Conservation (phyloP, 2,797 vertebrate genomes). For the Pseudomugil tenellus region DNA sequence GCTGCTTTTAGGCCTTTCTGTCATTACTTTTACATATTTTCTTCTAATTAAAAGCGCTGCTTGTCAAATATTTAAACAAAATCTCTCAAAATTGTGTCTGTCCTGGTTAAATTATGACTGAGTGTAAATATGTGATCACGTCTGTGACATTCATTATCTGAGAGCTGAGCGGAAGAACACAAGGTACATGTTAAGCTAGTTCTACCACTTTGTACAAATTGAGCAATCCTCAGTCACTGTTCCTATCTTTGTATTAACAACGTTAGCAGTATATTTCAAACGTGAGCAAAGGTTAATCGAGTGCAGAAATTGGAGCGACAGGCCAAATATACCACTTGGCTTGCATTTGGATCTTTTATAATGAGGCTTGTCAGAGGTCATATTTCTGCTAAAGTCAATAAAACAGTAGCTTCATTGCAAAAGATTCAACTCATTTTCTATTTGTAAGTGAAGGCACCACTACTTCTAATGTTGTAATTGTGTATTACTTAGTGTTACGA, state of each 20-base stretch:
- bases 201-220: constrained; percentile 35
- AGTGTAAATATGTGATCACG: constrained; percentile 37
- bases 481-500: not conserved
- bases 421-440: not conserved
- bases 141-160: constrained; percentile 21
- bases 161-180: constrained; percentile 3
- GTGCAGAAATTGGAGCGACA: constrained; percentile 19
- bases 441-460: not conserved
- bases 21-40: constrained; percentile 1
- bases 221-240: constrained; percentile 33
- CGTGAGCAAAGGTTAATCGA: constrained; percentile 57
- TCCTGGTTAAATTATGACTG: constrained; percentile 8
- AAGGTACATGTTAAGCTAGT: constrained; percentile 10
- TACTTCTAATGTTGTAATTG: not conserved
- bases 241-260: constrained; percentile 31
- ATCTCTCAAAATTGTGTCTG: constrained; percentile 17
- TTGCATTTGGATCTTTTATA: constrained; percentile 27
- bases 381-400: constrained; percentile 13
- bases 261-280: constrained; percentile 40
- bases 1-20: constrained; percentile 7
- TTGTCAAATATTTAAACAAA: constrained; percentile 1
- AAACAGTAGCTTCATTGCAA: not conserved
- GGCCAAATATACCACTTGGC: not conserved
- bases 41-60: not conserved
- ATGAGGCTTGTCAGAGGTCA: constrained; percentile 11